Evolutionary conservation across 2,888 invertebrate genomes (phyloP), one percentile per base, ranked within the genome.

Genomic region (Drosophila algonquin): DNA sequence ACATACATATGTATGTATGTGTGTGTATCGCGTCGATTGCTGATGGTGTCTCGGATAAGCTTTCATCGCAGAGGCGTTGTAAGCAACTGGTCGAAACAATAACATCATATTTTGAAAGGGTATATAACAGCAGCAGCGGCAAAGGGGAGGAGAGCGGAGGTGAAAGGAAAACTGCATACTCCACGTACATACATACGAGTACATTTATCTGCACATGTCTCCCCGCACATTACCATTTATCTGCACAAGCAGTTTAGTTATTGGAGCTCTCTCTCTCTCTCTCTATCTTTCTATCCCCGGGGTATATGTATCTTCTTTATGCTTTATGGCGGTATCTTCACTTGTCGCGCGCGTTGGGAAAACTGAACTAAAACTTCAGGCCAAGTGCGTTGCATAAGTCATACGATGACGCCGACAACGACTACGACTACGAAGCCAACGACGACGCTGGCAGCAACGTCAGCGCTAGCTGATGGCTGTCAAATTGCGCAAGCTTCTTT

Each of bases 371-470:
- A 80, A 69, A 69, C 63, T 72, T 78, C 53, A 65, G 64, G 75
- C 68, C 62, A 64, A 67, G 60, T 81, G 84, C 83, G 65, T 86
- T 84, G 87, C 83, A 84, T 84, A 84, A 84, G 76, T 69, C 77
- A 73, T 73, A 55, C 73, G 77, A 76, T 62, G 64, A 63, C 63
- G 63, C 45, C 52, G 24, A 24, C 24, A 5, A 4, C 24, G 8
- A 18, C 52, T 52, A 35, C 21, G 51, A 4, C 24, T 12, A 30
- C 58, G 40, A 16, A 54, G 57, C 4, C 24, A 16, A 30, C 58
- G 40, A 16, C 59, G 57, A 59, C 54, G 30, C 3, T 46, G 40
- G 51, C 46, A 40, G 53, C 55, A 47, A 56, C 63, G 35, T 50
- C 72, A 75, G 57, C 63, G 21, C 14, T 27, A 27, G 53, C 53